Evolutionary conservation across 2,797 vertebrate species (phyloP).

Genomic region (Chrysolophus pictus): DNA sequence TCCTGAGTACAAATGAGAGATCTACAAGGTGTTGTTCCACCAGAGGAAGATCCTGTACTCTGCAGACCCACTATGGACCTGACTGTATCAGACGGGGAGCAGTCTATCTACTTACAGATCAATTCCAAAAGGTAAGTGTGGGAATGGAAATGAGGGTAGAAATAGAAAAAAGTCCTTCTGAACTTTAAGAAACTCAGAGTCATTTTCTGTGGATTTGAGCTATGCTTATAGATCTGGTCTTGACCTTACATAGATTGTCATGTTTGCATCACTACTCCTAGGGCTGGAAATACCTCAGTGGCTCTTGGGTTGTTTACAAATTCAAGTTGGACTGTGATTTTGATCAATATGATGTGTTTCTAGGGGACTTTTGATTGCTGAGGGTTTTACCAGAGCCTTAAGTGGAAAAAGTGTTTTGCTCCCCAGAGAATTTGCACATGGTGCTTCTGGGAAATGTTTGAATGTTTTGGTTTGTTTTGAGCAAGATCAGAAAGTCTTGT

Average conservation of each 20-base stretch:
- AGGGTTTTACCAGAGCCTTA: not conserved
- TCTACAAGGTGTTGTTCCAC: not conserved
- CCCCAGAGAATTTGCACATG: not conserved
- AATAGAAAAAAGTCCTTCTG: not conserved
- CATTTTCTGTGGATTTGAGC: not conserved
- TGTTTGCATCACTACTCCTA: not conserved
- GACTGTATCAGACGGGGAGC: not conserved
- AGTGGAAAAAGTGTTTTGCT: not conserved
- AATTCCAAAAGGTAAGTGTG: not conserved
- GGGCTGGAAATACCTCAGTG: not conserved
- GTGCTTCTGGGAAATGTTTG: not conserved
- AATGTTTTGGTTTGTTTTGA: not conserved
- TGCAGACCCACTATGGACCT: not conserved
- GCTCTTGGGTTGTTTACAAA: not conserved
- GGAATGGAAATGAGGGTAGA: not conserved
- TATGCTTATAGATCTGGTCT: not conserved
- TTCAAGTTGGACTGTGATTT: not conserved
- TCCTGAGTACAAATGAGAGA: not conserved
- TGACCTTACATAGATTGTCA: fast-evolving
- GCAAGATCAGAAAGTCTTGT: not conserved
- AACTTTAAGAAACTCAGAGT: not conserved
- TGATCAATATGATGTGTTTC: not conserved
- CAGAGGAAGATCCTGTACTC: not conserved
- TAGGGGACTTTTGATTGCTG: not conserved
- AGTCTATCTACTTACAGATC: not conserved